Base-by-base conservation (phyloP, 2,797 vertebrate species). In the Aselliscus stoliczkanus region DNA sequence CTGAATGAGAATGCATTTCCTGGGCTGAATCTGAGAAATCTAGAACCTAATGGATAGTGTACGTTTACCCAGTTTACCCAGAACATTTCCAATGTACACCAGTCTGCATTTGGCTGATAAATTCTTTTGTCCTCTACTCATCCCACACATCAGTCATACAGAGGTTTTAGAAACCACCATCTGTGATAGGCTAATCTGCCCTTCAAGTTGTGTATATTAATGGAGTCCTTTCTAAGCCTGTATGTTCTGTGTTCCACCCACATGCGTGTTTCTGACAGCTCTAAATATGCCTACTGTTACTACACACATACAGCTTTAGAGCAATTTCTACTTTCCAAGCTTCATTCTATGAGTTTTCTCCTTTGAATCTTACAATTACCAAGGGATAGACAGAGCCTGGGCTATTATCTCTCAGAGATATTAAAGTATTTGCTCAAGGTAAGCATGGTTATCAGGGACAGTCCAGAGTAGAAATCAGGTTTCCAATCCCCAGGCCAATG, bases 401-500 rank as follows among this genome's bases (percentile, higher is more conserved):
- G 56, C 58, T 94, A 5, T 79, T 86, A 92, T 39, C 95, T 44
- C 50, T 44, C 72, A 34, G 58, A 72, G 81, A 77, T 84, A 58
- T 86, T 91, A 88, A 95, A 86, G 25, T n/a, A 62, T 37, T 86
- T 96, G 75, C 42, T 94, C 83, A 95, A 82, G 76, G 65, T 64
- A 50, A 56, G 83, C n/a, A 2, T 31, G 20, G 67, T 62, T 93
- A 62, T 85, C 69, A 87, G 69, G 56, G 83, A 21, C 50, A 90
- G 73, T 13, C 6, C 44, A 86, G 47, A 44, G 34, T 47, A 65
- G 64, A 56, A 72, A 20, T 23, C 37, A 52, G 83, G 76, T 75
- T 81, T 52, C 50, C 39, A 77, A 11, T 90, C 81, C 65, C 34
- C 37, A 88, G 39, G 76, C 37, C 50, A 23, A 2, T 47, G 47